phyloP scores from a whole-genome alignment of 2,113 vertebrate genomes.

The Zootoca vivipara region DNA sequence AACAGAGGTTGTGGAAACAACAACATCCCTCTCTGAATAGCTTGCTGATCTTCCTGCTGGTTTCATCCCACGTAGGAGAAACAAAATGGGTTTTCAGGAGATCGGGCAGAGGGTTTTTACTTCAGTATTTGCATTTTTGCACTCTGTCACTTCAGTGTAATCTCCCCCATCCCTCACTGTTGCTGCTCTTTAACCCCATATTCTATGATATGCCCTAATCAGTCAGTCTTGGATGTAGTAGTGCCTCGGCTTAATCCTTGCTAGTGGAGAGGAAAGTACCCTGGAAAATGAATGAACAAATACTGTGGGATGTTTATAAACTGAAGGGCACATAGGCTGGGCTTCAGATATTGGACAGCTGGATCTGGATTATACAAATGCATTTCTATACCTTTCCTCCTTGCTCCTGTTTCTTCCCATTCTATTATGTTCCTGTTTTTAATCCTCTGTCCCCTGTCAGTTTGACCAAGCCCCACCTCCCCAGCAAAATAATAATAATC shows the following conservation, averaged over 20 bases:
- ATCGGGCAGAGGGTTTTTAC: neutral
- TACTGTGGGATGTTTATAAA: neutral
- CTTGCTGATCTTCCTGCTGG: accelerated
- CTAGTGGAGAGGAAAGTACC: too few species aligned
- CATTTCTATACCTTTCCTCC: neutral
- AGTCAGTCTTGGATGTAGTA: neutral
- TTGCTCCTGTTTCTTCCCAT: neutral
- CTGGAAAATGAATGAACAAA: neutral
- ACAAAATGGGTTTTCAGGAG: neutral
- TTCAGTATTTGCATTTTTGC: neutral
- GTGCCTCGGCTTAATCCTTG: neutral
- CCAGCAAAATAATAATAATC: neutral
- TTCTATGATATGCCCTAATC: neutral
- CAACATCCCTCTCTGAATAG: conserved; percentile 9
- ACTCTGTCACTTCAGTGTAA: neutral
- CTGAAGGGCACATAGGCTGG: neutral
- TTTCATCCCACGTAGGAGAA: neutral
- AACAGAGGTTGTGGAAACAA: neutral
- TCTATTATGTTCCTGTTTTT: neutral
- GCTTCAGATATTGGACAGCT: neutral
- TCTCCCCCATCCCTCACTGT: neutral
- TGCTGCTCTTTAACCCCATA: neutral
- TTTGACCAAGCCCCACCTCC: neutral
- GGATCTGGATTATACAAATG: too few species aligned
- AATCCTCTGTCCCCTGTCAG: neutral